Base-by-base conservation (phyloP, 2,113 vertebrate species). In the Capricornis sumatraensis region DNA sequence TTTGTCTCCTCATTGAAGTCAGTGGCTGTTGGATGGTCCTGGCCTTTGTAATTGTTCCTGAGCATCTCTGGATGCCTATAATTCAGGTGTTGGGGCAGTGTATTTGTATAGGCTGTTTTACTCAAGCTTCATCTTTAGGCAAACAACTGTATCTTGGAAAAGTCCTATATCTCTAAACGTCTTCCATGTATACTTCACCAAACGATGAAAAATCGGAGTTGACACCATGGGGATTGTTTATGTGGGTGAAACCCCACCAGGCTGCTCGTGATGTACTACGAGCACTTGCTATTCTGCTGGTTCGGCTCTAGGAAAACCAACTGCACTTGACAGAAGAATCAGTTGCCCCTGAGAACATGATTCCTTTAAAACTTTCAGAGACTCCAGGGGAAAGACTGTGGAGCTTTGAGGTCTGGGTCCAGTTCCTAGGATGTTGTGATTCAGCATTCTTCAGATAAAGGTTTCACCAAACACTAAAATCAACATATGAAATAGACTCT, bases 211-310 rank as follows among this genome's bases (percentile, higher is more conserved):
- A 97, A 98, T 55, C 5, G 5, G 84, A 98, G 58, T n/a, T 97
- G 98, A 96, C 97, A 98, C 78, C 0, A 7, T 43, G 90, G 95
- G 1, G 93, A 90, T 98, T 97, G 97, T 98, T 98, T 94, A 96
- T 89, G 78, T 55, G 83, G 92, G 93, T 79, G 60, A 89, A 62
- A 55, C 92, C 97, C 96, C 92, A 40, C 0, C 2, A 94, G 96
- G 78, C 40, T 97, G 15, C 40, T 92, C 57, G 21, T 40, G 74
- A 67, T 30, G 52, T 14, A 94, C 74, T 71, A 82, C 76, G 60
- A 90, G 78, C 88, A 40, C 86, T 96, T 83, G 47, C 91, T 83
- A 28, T 87, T 94, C 82, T 74, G 60, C 91, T 36, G 2, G 47
- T 94, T 96, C 86, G 50, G 67, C 82, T 86, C 17, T 4, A 60